A percentile compares a stretch with the other conserved stretches of the same genome.
These are phyloP conservation scores for Drosophila rellima DNA, from an alignment of 2,888 invertebrate species.

Conservation along the genomic window DNA sequence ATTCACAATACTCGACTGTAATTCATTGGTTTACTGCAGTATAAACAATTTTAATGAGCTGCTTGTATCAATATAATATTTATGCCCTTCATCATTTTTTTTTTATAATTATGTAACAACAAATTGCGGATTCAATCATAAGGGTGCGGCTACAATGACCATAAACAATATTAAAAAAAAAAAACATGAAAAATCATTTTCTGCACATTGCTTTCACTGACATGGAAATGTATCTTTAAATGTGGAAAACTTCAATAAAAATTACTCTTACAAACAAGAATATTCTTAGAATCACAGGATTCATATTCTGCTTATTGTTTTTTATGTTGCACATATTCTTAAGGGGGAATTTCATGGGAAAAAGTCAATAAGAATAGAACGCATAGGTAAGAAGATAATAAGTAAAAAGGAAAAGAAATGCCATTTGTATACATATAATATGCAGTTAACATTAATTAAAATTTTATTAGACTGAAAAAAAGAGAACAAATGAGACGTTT, in stretches of 20 bases:
- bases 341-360: too few relatives aligned
- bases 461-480: conserved; percentile 30
- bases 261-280: neutral
- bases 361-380: too few relatives aligned
- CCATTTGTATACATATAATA: conserved; percentile 8
- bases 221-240: conserved; percentile 2
- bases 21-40: neutral
- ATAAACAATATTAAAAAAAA: conserved; percentile 16
- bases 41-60: conserved; percentile 52
- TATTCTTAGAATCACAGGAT: too few relatives aligned
- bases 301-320: too few relatives aligned
- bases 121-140: conserved; percentile 55
- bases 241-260: neutral
- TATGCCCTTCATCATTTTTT: conserved; percentile 59
- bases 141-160: neutral
- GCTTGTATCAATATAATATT: conserved; percentile 34
- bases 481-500: conserved; percentile 5
- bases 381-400: too few relatives aligned
- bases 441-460: conserved; percentile 48
- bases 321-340: too few relatives aligned
- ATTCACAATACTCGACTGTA: neutral
- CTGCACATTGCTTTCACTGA: neutral
- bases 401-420: neutral
- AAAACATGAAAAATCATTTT: conserved; percentile 6
- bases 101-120: conserved; percentile 69